Evolutionary conservation across 2,797 vertebrate genomes (phyloP).

Genomic region (Lepilemur septentrionalis): DNA sequence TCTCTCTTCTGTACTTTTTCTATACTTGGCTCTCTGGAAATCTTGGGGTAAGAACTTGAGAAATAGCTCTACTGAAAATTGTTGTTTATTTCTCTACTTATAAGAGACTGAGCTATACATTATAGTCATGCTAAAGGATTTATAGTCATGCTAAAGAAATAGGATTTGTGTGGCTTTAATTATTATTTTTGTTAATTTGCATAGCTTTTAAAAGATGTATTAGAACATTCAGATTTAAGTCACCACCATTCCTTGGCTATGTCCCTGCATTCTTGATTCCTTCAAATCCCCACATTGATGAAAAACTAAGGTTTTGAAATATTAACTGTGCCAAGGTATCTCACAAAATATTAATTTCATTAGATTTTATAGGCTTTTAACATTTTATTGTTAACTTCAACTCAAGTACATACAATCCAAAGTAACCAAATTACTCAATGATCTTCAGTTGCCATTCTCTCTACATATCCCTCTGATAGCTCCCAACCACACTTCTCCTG

Average conservation of each 20-base stretch:
- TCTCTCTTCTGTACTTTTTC: not conserved
- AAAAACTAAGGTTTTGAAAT: not conserved
- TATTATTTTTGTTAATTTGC: not conserved
- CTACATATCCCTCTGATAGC: not conserved
- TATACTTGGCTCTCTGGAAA: not conserved
- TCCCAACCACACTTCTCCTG: not conserved
- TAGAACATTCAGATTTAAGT: not conserved
- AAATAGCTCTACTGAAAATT: not conserved
- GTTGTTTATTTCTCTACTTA: conserved; percentile 14
- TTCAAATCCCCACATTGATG: not conserved
- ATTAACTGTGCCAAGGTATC: not conserved
- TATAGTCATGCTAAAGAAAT: too few relatives aligned
- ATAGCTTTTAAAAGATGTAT: not conserved
- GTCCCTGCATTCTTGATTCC: not conserved
- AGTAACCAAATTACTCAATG: not conserved
- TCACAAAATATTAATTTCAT: not conserved
- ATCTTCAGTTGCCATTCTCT: not conserved
- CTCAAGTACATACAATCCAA: not conserved
- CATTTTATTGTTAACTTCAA: not conserved
- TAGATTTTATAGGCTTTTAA: not conserved
- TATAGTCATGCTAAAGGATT: not conserved
- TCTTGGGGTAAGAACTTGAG: not conserved
- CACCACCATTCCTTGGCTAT: not conserved
- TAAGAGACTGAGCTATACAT: not conserved
- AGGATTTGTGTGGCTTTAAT: not conserved